Evolutionary conservation across 2,113 vertebrate species (phyloP).

Genomic region (Podilymbus podiceps): DNA sequence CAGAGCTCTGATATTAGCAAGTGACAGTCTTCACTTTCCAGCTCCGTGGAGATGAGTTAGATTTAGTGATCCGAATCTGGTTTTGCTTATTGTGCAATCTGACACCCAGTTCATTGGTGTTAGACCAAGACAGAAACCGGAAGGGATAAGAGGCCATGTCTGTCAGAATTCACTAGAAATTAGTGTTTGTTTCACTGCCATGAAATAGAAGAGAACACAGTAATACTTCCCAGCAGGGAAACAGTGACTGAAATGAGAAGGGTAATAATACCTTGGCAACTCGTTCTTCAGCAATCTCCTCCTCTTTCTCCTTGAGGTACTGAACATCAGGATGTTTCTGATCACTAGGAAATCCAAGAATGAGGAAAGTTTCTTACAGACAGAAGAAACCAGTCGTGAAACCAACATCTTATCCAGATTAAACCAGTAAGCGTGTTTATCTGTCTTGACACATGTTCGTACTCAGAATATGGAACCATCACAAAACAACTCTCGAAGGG

Average conservation of each 20-base stretch:
- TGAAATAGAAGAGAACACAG: not conserved
- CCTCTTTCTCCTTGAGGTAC: slow-evolving; percentile 67
- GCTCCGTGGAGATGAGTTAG: not conserved
- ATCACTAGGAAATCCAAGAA: slow-evolving; percentile 36
- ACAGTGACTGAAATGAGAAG: not conserved
- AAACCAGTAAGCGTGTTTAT: not conserved
- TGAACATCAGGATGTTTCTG: slow-evolving; percentile 41
- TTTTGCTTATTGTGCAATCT: not conserved
- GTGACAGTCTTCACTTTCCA: not conserved
- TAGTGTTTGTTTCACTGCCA: not conserved
- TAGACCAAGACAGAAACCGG: not conserved
- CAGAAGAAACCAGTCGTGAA: not conserved
- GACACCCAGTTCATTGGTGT: not conserved
- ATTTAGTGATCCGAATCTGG: not conserved
- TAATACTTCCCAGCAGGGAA: not conserved
- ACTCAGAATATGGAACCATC: not conserved
- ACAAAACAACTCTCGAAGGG: not conserved
- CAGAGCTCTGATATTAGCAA: not conserved
- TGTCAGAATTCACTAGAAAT: not conserved
- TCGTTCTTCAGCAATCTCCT: slow-evolving; percentile 80
- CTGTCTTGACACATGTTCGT: not conserved
- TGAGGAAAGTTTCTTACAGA: not conserved
- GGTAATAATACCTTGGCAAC: slow-evolving; percentile 77
- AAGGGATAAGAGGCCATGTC: not conserved
- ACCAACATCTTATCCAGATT: not conserved